Evolutionary conservation across 2,113 vertebrate species (phyloP), one percentile per base, ranked within the genome.

Genomic region (Paedocypris sp.): DNA sequence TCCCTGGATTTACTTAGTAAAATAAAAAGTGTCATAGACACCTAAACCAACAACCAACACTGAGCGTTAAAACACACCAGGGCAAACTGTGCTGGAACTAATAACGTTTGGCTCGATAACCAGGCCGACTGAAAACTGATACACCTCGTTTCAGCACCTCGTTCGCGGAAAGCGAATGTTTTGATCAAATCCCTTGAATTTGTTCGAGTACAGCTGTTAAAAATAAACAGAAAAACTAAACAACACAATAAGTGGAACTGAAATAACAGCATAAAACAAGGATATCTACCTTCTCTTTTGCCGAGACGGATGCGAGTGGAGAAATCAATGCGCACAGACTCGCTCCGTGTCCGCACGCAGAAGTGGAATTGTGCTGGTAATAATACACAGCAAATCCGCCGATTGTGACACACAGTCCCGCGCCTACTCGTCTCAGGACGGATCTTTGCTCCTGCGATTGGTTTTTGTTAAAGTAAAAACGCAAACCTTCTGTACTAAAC

Each of bases 121-220:
- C 18, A 31, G 36, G 5, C 38, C 20, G 1, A 43, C 26, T n/a
- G n/a, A n/a, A 18, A 28, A 48, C 20, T 35, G 19, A 2, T 8
- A 51, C 32, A 45, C n/a, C n/a, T 15, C 10, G 13, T 42, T 51
- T 60, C 35, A 87, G 85, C 85, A 87, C 85, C 79, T 41, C 64
- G 68, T 57, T 71, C 43, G 69, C 43, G 83, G 85, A 87, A 32
- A 87, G 85, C 83, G 79, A 78, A 81, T 57, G 1, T 50, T 36
- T 8, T 6, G 31, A 32, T 16, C 36, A 7, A n/a, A n/a, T n/a
- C 42, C 20, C n/a, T 41, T 7, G 10, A 13, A 35, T 4, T 13
- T 6, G 31, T 13, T 4, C 8, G 4, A 19, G n/a, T 36, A 10
- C 42, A 25, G 6, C 5, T 2, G 3, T 45, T 33, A 42, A 48